Evolutionary conservation across 2,888 invertebrate species (phyloP), one percentile per base, ranked within the genome.

Genomic region (Scaptodrosophila latifasciaeformis): DNA sequence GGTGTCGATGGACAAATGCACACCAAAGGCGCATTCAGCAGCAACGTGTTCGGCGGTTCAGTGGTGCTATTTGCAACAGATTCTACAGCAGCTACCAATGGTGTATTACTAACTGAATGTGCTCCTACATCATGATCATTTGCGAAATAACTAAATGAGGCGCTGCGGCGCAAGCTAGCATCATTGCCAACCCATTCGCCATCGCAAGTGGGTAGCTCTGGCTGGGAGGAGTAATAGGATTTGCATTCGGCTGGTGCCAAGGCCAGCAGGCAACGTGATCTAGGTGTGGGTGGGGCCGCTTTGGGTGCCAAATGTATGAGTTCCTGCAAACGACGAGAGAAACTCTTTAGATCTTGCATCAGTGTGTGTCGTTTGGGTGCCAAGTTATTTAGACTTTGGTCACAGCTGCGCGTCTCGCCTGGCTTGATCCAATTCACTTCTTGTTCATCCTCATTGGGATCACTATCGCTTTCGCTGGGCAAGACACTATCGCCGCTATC

Each of bases 391-490:
- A 83, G 81, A 13, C 76, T 69, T n/a, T 84, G 83, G 48, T 84
- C 84, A 5, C 68, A 65, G 50, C 82, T 82, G 2, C 78, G 71
- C 2, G 66, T 68, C 19, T 71, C 76, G 9, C 84, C 85, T 0
- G 86, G 86, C 49, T 81, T 80, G 35, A 86, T 85, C 85, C 85
- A 86, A 29, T 82, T 83, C n/a, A n/a, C n/a, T 13, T 70, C 75
- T 40, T 72, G 74, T 2, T 52, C 62, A 12, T 54, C 62, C 1
- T 62, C 65, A 35, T 75, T 69, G 6, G 48, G 10, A n/a, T 67
- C 70, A 18, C 62, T 59, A 43, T 52, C 51, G 18, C 17, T 37
- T 9, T 37, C 37, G 15, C 37, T 37, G 37, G 37, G 10, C 24
- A 24, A 7, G 24, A 24, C 4, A 7, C 24, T 24, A 3, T 24